phyloP scores from a whole-genome alignment of 1,140 invertebrate species.

The Cydia fagiglandana region DNA sequence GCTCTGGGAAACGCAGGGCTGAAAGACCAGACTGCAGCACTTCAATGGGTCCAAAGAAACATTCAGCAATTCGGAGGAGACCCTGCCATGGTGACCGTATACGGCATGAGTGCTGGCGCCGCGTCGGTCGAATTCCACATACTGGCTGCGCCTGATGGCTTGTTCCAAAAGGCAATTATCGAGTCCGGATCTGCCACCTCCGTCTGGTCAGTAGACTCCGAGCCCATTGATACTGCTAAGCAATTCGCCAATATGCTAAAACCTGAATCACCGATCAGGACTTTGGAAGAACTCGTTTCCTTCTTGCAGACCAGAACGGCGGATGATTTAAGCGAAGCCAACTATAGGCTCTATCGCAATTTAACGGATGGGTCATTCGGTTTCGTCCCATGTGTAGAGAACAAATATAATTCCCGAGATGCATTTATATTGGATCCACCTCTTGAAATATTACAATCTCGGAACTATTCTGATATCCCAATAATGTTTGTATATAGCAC shows the following conservation, averaged over 20 bases:
- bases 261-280: constrained; percentile 51
- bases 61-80: constrained; percentile 78
- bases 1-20: constrained; percentile 74
- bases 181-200: constrained; percentile 82
- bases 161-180: constrained; percentile 80
- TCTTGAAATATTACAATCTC: constrained; percentile 64
- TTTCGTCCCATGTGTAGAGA: constrained; percentile 42
- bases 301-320: constrained; percentile 36
- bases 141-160: constrained; percentile 64
- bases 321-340: constrained; percentile 33
- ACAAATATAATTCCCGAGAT: constrained; percentile 43
- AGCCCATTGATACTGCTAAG: constrained; percentile 76
- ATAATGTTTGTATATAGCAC: constrained; percentile 67
- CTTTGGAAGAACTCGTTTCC: constrained; percentile 42
- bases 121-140: constrained; percentile 56
- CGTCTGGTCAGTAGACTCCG: constrained; percentile 80
- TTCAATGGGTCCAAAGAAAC: constrained; percentile 80
- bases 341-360: constrained; percentile 34
- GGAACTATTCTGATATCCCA: constrained; percentile 66
- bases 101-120: constrained; percentile 69
- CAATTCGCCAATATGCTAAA: constrained; percentile 77
- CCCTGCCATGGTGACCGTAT: constrained; percentile 66
- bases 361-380: constrained; percentile 41
- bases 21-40: constrained; percentile 78
- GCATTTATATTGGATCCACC: constrained; percentile 78